These are phyloP conservation scores for Nasonia vitripennis DNA, from an alignment of 1,140 invertebrate genomes.

Conservation along the genomic window DNA sequence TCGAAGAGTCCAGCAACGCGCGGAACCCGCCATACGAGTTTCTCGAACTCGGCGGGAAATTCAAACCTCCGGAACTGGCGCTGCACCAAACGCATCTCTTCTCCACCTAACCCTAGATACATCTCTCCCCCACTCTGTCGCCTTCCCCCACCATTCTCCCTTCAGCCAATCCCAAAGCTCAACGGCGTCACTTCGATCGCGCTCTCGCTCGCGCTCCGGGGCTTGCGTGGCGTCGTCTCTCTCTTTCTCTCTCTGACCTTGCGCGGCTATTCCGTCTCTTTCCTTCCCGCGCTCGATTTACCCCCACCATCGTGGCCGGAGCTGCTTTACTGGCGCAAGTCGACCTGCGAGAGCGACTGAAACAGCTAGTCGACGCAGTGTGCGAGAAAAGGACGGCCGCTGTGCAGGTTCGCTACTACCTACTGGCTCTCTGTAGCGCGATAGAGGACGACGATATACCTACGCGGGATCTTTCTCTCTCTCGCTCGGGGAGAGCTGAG, in stretches of 20 bases:
- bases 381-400: constrained; percentile 7
- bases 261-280: neutral
- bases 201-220: constrained; percentile 9
- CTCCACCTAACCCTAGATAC: neutral
- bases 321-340: neutral
- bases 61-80: too few relatives aligned
- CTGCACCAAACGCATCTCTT: too few relatives aligned
- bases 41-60: too few relatives aligned
- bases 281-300: neutral
- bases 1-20: too few relatives aligned
- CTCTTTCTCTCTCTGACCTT: neutral
- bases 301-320: neutral
- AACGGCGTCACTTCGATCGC: constrained; percentile 40
- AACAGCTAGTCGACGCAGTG: constrained; percentile 5
- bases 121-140: too few relatives aligned
- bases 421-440: neutral
- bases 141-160: neutral
- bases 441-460: neutral
- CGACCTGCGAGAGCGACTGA: neutral
- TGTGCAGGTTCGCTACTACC: neutral
- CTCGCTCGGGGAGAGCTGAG: neutral
- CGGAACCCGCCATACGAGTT: too few relatives aligned
- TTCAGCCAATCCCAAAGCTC: neutral
- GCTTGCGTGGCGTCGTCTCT: constrained; percentile 13
- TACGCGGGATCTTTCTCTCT: neutral